Percentiles rank a stretch among this genome's conserved stretches.
phyloP scores from a whole-genome alignment of 2,113 vertebrate species.

The Lepisosteus oculatus region DNA sequence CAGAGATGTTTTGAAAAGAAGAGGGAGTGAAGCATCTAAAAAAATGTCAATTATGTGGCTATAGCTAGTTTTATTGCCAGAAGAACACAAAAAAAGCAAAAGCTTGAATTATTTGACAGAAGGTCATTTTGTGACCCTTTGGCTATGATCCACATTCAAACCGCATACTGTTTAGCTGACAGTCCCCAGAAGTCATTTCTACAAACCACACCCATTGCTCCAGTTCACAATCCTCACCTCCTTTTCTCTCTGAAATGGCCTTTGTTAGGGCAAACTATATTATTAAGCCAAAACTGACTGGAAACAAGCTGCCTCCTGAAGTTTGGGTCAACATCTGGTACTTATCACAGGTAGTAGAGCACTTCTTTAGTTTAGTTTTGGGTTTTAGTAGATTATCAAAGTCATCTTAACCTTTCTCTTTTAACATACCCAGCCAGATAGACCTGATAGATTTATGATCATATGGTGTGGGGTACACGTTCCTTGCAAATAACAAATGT shows the following conservation, averaged over 20 bases:
- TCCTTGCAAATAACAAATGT: slow-evolving; percentile 12
- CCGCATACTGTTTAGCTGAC: slow-evolving; percentile 3
- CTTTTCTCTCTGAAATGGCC: not conserved
- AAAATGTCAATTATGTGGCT: not conserved
- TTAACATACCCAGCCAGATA: not conserved
- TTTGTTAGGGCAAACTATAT: slow-evolving; percentile 6
- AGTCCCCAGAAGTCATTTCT: not conserved
- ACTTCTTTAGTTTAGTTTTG: not conserved
- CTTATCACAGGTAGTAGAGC: not conserved
- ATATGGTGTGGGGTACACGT: slow-evolving; percentile 1
- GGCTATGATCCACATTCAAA: slow-evolving; percentile 3
- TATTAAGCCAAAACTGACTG: slow-evolving; percentile 1
- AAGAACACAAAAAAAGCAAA: slow-evolving; percentile 16
- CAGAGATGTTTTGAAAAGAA: no score
- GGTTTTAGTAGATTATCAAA: slow-evolving; percentile 8
- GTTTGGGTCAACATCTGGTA: slow-evolving; percentile 19
- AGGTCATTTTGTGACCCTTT: not conserved
- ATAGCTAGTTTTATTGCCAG: slow-evolving; percentile 10
- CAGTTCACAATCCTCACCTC: not conserved
- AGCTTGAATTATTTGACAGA: slow-evolving; percentile 19
- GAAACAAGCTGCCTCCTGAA: slow-evolving; percentile 2
- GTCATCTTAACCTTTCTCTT: slow-evolving; percentile 8
- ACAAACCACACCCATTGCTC: not conserved
- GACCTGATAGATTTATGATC: slow-evolving; percentile 11
- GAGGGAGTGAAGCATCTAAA: no score